Base-by-base conservation (phyloP, 1,140 invertebrate species). In the Aphelinus atriplicis region DNA sequence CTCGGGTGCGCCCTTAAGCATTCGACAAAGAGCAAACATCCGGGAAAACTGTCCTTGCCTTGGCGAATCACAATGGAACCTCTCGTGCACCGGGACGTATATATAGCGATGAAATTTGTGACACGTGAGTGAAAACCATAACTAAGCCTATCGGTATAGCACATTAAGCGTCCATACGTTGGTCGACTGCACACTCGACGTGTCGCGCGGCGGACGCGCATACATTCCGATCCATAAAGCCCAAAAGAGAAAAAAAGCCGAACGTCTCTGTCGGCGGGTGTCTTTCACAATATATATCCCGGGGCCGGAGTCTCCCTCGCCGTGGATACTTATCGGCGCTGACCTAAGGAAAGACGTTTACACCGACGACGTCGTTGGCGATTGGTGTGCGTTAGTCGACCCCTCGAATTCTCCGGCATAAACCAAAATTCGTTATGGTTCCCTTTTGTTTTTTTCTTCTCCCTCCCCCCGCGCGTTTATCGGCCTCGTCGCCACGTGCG, bases 391-490 rank as follows among this genome's bases (percentile, higher is more conserved):
- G 46, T 43, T 26, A 26, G 26, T 26, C 26, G 26, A 26, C 26
- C 63, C 63, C n/a, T 26, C 63, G 5, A 51, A 65, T 65, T 26
- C 26, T 65, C 47, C 65, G 45, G 56, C 65, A 57, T 57, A 67
- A 67, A 67, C 65, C 56, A 45, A 45, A 57, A 67, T 67, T 67
- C 53, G 42, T 4, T 43, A 66, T 26, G 50, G n/a, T 43, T n/a
- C n/a, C 9, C 51, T 43, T n/a, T n/a, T 53, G 1, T 6, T 65
- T 65, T 65, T 65, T 66, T 66, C 9, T 3, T 6, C 51, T 26
- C 48, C 64, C 5, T 53, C 50, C 50, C 43, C 57, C 47, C 42
- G 9, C 45, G 46, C 53, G 43, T 56, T 64, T 51, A n/a, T 55
- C 48, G 60, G 63, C 6, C 43, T 50, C 53, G 47, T 65, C 50